Evolutionary conservation across 2,888 invertebrate species (phyloP), one percentile per base, ranked within the genome.

Genomic region (Drosophila hawaiiensis): DNA sequence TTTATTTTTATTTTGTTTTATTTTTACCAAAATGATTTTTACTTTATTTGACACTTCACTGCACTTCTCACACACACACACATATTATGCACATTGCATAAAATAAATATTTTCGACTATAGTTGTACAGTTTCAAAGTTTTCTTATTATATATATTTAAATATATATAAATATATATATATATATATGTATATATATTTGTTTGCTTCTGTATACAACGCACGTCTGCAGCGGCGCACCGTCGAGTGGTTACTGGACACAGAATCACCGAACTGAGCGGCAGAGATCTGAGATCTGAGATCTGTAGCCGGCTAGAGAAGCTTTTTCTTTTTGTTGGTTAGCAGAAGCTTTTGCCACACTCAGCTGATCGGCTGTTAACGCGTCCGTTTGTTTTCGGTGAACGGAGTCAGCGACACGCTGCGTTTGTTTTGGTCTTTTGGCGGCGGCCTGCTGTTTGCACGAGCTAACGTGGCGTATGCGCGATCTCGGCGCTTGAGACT

Each of bases 201-300:
- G 1, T 25, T 58, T 60, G 14, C n/a, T 43, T 31, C 1, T 47
- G 16, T 25, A 35, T 25, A 41, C 22, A 35, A 76, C 58, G 60
- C 73, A 88, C 85, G 84, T 85, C 88, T 75, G 69, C 47, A 77
- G 52, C 78, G 84, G 72, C 81, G 78, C 83, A 73, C 76, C 82
- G 85, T 82, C 84, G 76, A 80, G 25, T 64, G 79, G 83, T 66
- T 66, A 91, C 91, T 91, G 91, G 91, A 85, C 66, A 78, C 82
- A 73, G 81, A 41, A 52, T 53, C 37, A 47, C 52, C 43, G 31
- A 61, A 49, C 37, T 49, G 65, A 73, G 56, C 68, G 49, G 9
- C 62, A 12, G 50, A 56, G 58, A 60, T 68, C 60, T 61, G 35
- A 60, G 61, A 65, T 71, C 60, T 22, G 19, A 65, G 77, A 77